Evolutionary conservation across 2,113 vertebrate genomes (phyloP).

Genomic region (Brevimyrus niger): DNA sequence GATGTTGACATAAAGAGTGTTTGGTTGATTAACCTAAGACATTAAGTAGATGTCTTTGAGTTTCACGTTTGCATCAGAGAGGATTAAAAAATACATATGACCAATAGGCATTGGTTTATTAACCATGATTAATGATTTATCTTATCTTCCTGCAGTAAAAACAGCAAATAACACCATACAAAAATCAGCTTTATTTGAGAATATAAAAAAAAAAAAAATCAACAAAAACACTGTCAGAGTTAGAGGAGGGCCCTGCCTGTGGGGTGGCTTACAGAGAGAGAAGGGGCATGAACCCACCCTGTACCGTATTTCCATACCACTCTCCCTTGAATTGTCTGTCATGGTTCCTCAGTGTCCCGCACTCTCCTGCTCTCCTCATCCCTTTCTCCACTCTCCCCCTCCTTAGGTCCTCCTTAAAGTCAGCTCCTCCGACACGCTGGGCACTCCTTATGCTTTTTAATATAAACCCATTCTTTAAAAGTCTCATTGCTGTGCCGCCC

Average conservation of each 20-base stretch:
- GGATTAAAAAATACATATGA: not conserved
- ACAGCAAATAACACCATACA: constrained; percentile 12
- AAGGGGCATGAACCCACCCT: not conserved
- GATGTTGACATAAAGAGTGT: not conserved
- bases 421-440: not conserved
- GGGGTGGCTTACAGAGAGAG: not conserved
- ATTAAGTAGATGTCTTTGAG: not conserved
- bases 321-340: not conserved
- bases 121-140: not conserved
- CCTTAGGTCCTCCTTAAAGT: not conserved
- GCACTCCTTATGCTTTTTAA: not conserved
- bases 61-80: not conserved
- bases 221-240: not conserved
- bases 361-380: not conserved
- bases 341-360: not conserved
- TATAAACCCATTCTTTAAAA: not conserved
- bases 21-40: not conserved
- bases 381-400: not conserved
- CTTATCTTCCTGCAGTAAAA: not conserved
- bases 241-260: not conserved
- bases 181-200: constrained; percentile 16
- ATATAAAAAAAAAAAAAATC: constrained; percentile 3
- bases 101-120: not conserved
- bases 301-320: not conserved
- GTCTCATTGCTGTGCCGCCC: not conserved